These are phyloP conservation scores for Pterophyllum scalare DNA, from an alignment of 2,113 vertebrate genomes.

Conservation along the genomic window DNA sequence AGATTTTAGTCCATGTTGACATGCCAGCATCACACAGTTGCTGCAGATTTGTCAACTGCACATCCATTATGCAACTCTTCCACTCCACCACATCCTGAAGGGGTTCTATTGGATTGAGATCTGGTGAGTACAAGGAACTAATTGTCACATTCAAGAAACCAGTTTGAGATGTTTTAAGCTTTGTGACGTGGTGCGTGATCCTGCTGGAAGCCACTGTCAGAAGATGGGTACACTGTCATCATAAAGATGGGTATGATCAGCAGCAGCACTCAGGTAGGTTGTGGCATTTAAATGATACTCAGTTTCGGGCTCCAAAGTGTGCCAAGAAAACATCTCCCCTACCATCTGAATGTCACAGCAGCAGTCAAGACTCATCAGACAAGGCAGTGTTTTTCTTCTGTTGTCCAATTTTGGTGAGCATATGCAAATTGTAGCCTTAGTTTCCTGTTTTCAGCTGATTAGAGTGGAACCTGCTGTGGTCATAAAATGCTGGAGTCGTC, in stretches of 20 bases:
- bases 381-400: rapidly evolving
- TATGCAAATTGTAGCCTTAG: not conserved
- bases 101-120: not conserved
- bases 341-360: not conserved
- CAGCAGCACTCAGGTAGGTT: not conserved
- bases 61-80: not conserved
- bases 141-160: too few species aligned
- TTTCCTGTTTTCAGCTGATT: rapidly evolving
- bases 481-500: too few species aligned
- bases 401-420: not conserved
- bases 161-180: not conserved
- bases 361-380: not conserved
- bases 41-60: not conserved
- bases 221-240: not conserved
- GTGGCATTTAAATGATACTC: too few species aligned
- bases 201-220: not conserved
- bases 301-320: too few species aligned
- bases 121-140: not conserved
- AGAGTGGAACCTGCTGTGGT: too few species aligned
- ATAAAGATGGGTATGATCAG: not conserved
- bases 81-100: not conserved
- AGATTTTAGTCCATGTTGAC: not conserved
- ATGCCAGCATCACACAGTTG: not conserved
- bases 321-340: too few species aligned
- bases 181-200: rapidly evolving